Conservation (phyloP, 2,888 invertebrate species). For the Drosophila nr. medialis region DNA sequence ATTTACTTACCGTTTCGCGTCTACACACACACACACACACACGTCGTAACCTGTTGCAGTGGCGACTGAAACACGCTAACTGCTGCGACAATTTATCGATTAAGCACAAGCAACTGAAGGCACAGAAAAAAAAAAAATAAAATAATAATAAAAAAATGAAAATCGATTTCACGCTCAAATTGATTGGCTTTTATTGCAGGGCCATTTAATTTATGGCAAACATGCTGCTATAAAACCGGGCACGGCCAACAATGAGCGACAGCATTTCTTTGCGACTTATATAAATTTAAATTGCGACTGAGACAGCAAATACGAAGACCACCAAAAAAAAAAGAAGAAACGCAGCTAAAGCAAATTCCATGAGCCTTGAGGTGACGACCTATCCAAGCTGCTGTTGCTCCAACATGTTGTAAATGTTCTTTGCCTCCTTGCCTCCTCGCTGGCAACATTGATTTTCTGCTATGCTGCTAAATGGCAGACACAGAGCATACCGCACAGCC, state of each 20-base stretch:
- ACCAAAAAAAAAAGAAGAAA: background rate
- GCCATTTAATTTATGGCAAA: conserved; percentile 71
- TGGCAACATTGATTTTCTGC: conserved; percentile 73
- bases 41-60: conserved; percentile 65
- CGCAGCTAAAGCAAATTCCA: conserved; percentile 55
- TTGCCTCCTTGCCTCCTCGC: conserved; percentile 29
- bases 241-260: conserved; percentile 56
- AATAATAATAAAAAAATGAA: conserved; percentile 39
- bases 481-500: conserved; percentile 32
- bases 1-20: conserved; percentile 37
- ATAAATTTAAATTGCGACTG: conserved; percentile 71
- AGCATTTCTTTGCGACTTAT: conserved; percentile 67
- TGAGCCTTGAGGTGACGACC: conserved; percentile 59
- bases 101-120: conserved; percentile 4
- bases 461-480: conserved; percentile 67
- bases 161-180: conserved; percentile 80
- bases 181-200: conserved; percentile 75
- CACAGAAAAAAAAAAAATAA: background rate
- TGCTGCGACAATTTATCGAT: conserved; percentile 64
- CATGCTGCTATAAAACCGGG: conserved; percentile 42
- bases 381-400: conserved; percentile 47
- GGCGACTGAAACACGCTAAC: conserved; percentile 16
- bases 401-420: conserved; percentile 52
- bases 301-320: conserved; percentile 14
- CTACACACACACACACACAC: conserved; percentile 6